Percentiles rank a stretch among this genome's conserved stretches.
Conservation (phyloP, 2,888 invertebrate species). For the Cylloceria caligata region DNA sequence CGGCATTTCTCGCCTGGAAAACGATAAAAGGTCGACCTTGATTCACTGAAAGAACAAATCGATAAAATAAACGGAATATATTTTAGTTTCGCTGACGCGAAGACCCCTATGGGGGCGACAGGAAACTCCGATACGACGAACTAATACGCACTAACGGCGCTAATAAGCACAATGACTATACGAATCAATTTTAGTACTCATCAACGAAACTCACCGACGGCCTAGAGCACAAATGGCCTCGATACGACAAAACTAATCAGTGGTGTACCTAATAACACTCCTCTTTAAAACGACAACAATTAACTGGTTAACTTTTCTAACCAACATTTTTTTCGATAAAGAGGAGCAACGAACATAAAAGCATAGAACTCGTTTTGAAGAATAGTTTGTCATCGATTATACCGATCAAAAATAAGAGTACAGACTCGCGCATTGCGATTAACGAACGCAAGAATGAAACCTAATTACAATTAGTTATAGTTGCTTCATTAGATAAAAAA, state of each 20-base stretch:
- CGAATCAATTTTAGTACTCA: slow-evolving; percentile 56
- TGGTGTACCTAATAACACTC: slow-evolving; percentile 43
- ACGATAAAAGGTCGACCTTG: slow-evolving; percentile 62
- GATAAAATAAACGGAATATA: slow-evolving; percentile 38
- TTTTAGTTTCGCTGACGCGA: slow-evolving; percentile 33
- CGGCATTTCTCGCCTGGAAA: slow-evolving; percentile 61
- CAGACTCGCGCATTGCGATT: slow-evolving; percentile 30
- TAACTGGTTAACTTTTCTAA: not conserved
- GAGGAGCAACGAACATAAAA: slow-evolving; percentile 29
- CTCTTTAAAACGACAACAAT: slow-evolving; percentile 8
- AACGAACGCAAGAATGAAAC: slow-evolving; percentile 46
- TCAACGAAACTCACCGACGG: slow-evolving; percentile 59
- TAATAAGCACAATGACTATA: slow-evolving; percentile 33
- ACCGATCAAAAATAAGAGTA: not conserved
- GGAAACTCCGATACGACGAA: slow-evolving; percentile 13
- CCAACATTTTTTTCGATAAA: slow-evolving; percentile 3
- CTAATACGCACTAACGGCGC: slow-evolving; percentile 7
- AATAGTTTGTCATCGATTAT: slow-evolving; percentile 3
- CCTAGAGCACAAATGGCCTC: slow-evolving; percentile 35
- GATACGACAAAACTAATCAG: slow-evolving; percentile 45
- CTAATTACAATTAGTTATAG: slow-evolving; percentile 58
- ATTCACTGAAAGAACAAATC: not conserved
- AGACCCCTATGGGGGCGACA: not conserved
- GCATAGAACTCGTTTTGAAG: not conserved
- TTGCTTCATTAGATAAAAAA: slow-evolving; percentile 49